phyloP scores from a whole-genome alignment of 92 coral and sea anemone genomes.

The Hydrozoanthus gracilis region DNA sequence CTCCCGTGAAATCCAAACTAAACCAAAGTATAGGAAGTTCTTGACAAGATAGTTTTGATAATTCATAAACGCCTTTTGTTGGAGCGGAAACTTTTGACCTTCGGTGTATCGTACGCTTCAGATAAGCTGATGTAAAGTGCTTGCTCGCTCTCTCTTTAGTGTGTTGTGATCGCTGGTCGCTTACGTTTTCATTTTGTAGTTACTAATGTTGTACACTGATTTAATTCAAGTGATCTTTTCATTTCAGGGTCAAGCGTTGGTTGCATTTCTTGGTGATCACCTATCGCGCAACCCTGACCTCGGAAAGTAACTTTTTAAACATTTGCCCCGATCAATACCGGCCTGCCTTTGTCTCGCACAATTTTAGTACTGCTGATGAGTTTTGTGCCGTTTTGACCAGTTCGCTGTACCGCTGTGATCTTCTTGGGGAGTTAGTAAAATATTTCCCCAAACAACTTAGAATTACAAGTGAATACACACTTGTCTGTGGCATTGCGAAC shows the following conservation, averaged over 20 bases:
- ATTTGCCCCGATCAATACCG: neutral
- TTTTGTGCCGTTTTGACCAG: slow-evolving; percentile 13
- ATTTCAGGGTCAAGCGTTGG: slow-evolving; percentile 64
- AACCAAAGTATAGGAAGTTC: neutral
- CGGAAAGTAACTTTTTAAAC: slow-evolving; percentile 30
- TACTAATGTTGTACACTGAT: slow-evolving; percentile 50
- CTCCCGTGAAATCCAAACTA: slow-evolving; percentile 36
- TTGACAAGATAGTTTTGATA: slow-evolving; percentile 1
- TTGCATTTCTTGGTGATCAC: slow-evolving; percentile 56
- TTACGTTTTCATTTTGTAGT: slow-evolving; percentile 39
- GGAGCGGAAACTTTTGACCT: neutral
- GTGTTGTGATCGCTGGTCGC: neutral
- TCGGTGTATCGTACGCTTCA: neutral
- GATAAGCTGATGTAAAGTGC: slow-evolving; percentile 3
- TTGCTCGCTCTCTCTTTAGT: neutral
- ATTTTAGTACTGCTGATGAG: neutral
- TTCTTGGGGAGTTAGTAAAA: neutral
- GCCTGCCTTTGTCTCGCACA: slow-evolving; percentile 2
- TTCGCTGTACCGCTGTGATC: neutral
- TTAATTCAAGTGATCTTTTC: slow-evolving; percentile 65
- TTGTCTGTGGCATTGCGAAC: neutral
- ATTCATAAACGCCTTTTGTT: neutral
- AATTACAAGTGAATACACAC: neutral
- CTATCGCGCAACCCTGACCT: slow-evolving; percentile 60
- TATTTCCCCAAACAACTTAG: neutral